Evolutionary conservation across 2,888 invertebrate species (phyloP), one percentile per base, ranked within the genome.

Genomic region (Dastarcus helophoroides): DNA sequence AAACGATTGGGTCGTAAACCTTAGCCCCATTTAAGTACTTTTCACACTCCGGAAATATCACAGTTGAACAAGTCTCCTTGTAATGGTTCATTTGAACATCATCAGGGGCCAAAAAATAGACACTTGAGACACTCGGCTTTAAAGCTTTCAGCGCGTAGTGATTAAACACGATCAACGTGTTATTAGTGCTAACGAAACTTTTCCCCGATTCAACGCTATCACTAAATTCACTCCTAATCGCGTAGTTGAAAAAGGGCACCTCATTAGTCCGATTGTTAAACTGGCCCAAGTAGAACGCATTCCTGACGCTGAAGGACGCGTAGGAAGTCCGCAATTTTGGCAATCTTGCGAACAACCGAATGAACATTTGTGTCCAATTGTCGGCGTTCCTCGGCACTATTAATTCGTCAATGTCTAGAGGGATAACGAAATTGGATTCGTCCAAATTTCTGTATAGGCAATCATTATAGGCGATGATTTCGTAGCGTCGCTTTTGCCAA

Each of bases 401-500:
- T 27, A 80, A 64, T 62, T 83, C 82, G 54, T 83, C 82, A 24
- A 79, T 65, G 52, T 83, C 82, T 42, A 82, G 58, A 6, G 81
- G 78, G 14, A 81, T 62, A 10, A 80, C 61, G 51, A 65, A 79
- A 44, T 73, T 67, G 21, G 77, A 76, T 39, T 64, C 64, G 44
- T 68, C 60, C 29, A 80, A 59, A 59, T 79, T 79, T 52, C 78
- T 69, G 54, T 83, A 81, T 35, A 82, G 68, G 51, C 82, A 83
- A 54, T 81, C 80, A 54, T 83, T 83, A 56, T 82, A 83, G 1
- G 79, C 73, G 38, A 82, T 67, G 16, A 83, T 61, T 52, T 83
- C 82, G 58, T 79, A 65, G 32, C 70, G 71, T 43, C 82, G 65
- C 48, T 80, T 73, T 51, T 79, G 79, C 71, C 79, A 81, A 17